phyloP scores from a whole-genome alignment of 2,888 invertebrate genomes.

The Didymodactylos carnosus region DNA sequence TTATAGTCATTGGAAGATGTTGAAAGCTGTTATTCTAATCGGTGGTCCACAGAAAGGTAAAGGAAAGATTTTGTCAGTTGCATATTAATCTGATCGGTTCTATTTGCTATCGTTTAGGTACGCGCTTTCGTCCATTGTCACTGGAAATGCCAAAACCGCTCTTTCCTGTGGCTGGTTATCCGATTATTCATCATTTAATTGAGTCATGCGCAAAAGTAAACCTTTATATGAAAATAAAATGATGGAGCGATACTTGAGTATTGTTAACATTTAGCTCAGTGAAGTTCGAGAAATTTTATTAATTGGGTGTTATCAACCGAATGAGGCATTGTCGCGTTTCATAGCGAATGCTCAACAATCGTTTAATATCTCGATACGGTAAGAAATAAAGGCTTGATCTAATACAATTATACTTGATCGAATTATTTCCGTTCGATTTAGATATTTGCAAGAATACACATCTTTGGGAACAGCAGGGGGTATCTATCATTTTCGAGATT shows the following conservation, averaged over 20 bases:
- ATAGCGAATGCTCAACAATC: slow-evolving; percentile 61
- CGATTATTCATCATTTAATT: slow-evolving; percentile 86
- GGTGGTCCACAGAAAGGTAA: slow-evolving; percentile 11
- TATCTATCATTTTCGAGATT: slow-evolving; percentile 84
- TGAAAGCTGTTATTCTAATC: slow-evolving; percentile 12
- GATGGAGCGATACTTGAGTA: neutral
- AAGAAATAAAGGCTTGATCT: slow-evolving; percentile 16
- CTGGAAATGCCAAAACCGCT: slow-evolving; percentile 89
- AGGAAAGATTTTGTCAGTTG: neutral
- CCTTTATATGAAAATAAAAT: neutral
- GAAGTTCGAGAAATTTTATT: slow-evolving; percentile 71
- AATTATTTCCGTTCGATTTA: too few relatives aligned
- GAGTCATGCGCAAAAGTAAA: slow-evolving; percentile 53
- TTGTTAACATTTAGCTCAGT: slow-evolving; percentile 42
- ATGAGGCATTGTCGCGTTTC: slow-evolving; percentile 60
- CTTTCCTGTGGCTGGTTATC: slow-evolving; percentile 85
- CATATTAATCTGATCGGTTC: neutral
- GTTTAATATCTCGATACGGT: slow-evolving; percentile 61
- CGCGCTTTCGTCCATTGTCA: slow-evolving; percentile 82
- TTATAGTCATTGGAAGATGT: too few relatives aligned
- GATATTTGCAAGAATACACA: slow-evolving; percentile 83
- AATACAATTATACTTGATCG: too few relatives aligned
- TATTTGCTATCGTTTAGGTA: slow-evolving; percentile 46
- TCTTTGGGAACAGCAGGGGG: slow-evolving; percentile 88
- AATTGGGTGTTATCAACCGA: slow-evolving; percentile 71